Conservation (phyloP, 2,888 invertebrate species). For the Halictus quadricinctus region DNA sequence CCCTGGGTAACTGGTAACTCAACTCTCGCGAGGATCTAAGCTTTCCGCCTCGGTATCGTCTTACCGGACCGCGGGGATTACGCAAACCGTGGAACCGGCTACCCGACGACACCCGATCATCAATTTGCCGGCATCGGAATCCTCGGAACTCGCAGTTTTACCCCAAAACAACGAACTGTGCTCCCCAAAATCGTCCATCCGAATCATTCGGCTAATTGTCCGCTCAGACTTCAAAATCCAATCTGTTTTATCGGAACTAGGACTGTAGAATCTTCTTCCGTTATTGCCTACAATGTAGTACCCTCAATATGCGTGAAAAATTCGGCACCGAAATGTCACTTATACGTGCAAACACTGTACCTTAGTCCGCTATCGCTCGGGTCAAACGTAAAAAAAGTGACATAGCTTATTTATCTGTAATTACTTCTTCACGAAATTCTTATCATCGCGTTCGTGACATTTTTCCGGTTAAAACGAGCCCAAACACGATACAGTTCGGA, state of each 20-base stretch:
- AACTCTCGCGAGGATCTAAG: conserved; percentile 67
- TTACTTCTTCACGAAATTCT: neutral
- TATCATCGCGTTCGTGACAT: neutral
- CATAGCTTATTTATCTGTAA: no score
- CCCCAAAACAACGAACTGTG: neutral
- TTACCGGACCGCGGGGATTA: conserved; percentile 64
- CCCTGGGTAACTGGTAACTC: conserved; percentile 52
- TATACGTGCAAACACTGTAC: no score
- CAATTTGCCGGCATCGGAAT: neutral
- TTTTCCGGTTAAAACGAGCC: neutral
- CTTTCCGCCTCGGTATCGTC: conserved; percentile 68
- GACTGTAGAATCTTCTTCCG: no score
- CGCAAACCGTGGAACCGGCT: conserved; percentile 59
- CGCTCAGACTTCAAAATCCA: no score
- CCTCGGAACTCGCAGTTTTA: neutral
- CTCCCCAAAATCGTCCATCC: no score
- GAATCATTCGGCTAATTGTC: no score
- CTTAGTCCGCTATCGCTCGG: no score
- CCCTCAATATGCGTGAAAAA: no score
- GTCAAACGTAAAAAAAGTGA: no score
- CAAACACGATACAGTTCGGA: neutral
- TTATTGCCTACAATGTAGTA: no score
- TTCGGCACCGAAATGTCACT: no score
- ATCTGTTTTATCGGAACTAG: no score
- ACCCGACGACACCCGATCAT: conserved; percentile 40